Evolutionary conservation across 2,797 vertebrate species (phyloP).

Genomic region (Parauchenoglanis punctatus): DNA sequence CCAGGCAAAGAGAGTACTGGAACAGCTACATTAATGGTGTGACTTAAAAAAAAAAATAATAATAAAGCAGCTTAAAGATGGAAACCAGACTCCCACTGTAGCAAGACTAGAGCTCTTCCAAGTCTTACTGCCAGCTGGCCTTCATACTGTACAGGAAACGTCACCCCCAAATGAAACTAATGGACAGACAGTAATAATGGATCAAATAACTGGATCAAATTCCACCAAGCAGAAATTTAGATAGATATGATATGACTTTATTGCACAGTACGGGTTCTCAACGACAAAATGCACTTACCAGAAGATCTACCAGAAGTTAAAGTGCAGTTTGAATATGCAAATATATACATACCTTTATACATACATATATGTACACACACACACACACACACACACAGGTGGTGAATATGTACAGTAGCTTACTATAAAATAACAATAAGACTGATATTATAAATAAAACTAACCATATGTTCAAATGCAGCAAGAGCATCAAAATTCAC

Average conservation of each 20-base stretch:
- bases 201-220: background rate
- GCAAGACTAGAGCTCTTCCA: slow-evolving; percentile 29
- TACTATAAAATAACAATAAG: too few relatives aligned
- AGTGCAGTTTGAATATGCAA: too few relatives aligned
- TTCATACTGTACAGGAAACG: slow-evolving; percentile 42
- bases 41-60: slow-evolving; percentile 45
- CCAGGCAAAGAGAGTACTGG: slow-evolving; percentile 50
- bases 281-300: background rate
- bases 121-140: slow-evolving; percentile 44
- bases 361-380: too few relatives aligned
- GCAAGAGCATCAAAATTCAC: too few relatives aligned
- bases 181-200: slow-evolving; percentile 39
- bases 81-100: slow-evolving; percentile 53
- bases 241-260: background rate
- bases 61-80: slow-evolving; percentile 28
- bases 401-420: background rate
- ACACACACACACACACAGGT: background rate
- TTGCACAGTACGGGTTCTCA: background rate
- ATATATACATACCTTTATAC: too few relatives aligned
- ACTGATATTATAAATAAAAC: too few relatives aligned
- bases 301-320: too few relatives aligned
- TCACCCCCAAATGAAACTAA: slow-evolving; percentile 45
- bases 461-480: too few relatives aligned
- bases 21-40: slow-evolving; percentile 26
- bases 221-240: background rate